phyloP scores from a whole-genome alignment of 2,113 vertebrate species.

The Sinosuthora webbiana region DNA sequence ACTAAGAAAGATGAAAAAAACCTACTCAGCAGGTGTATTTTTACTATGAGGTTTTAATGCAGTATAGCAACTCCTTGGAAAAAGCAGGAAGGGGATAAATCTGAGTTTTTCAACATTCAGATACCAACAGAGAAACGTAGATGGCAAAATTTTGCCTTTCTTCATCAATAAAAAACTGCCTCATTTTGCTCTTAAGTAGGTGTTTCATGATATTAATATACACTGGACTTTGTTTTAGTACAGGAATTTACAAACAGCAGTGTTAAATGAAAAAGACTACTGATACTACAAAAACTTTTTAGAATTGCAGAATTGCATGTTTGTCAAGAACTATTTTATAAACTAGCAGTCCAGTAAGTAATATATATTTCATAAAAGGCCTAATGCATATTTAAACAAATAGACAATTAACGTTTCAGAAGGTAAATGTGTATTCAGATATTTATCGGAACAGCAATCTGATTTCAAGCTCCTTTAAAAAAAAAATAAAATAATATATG shows the following conservation, averaged over 20 bases:
- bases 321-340: constrained; percentile 2
- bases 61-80: not conserved
- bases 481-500: not conserved
- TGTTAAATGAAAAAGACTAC: constrained; percentile 40
- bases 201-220: not conserved
- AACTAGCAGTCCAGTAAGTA: constrained; percentile 7
- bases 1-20: not conserved
- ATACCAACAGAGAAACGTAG: not conserved
- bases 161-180: not conserved
- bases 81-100: not conserved
- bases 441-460: constrained; percentile 55
- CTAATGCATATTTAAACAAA: constrained; percentile 35
- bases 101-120: not conserved
- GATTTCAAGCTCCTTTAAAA: constrained; percentile 13
- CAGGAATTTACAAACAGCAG: constrained; percentile 4
- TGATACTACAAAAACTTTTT: constrained; percentile 28
- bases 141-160: not conserved
- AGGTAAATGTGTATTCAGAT: not conserved
- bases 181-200: not conserved
- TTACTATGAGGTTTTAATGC: not conserved
- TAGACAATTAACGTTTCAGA: constrained; percentile 23
- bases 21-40: not conserved
- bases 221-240: not conserved
- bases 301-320: not conserved
- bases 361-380: constrained; percentile 15